Conservation (phyloP, 2,113 vertebrate genomes). For the Greenwoodochromis staneri region DNA sequence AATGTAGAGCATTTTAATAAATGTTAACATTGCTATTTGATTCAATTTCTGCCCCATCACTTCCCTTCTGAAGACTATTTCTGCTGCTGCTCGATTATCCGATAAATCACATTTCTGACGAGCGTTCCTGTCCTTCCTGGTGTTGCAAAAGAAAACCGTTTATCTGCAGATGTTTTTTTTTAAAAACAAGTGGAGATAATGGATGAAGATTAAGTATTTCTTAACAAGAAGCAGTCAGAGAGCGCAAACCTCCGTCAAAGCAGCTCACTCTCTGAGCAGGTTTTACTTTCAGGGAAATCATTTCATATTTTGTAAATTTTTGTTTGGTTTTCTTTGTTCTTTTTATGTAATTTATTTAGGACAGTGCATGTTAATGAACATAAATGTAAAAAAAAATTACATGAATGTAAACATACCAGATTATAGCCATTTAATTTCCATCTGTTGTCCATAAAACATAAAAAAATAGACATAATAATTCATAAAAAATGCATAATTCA, state of each 20-base stretch:
- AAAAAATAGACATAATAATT: background rate
- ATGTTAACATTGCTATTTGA: background rate
- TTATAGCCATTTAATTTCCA: background rate
- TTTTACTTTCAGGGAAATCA: background rate
- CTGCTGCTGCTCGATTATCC: background rate
- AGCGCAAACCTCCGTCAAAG: background rate
- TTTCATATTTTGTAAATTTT: background rate
- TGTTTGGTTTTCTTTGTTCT: background rate
- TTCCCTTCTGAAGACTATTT: background rate
- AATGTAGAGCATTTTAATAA: slow-evolving; percentile 26
- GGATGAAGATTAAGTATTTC: background rate
- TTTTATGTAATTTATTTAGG: background rate
- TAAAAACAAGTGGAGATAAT: background rate
- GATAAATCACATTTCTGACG: background rate
- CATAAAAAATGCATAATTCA: background rate
- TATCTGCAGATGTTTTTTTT: background rate
- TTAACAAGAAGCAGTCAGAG: background rate
- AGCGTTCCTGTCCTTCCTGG: background rate
- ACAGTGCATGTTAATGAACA: background rate
- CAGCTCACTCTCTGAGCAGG: background rate
- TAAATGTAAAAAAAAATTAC: background rate
- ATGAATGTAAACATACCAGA: background rate
- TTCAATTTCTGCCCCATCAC: background rate
- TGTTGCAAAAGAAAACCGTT: background rate
- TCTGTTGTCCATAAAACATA: background rate